A percentile compares a stretch with the other conserved stretches of the same genome.
Conservation (phyloP, 2,113 vertebrate genomes). For the Coryphaenoides rupestris region DNA sequence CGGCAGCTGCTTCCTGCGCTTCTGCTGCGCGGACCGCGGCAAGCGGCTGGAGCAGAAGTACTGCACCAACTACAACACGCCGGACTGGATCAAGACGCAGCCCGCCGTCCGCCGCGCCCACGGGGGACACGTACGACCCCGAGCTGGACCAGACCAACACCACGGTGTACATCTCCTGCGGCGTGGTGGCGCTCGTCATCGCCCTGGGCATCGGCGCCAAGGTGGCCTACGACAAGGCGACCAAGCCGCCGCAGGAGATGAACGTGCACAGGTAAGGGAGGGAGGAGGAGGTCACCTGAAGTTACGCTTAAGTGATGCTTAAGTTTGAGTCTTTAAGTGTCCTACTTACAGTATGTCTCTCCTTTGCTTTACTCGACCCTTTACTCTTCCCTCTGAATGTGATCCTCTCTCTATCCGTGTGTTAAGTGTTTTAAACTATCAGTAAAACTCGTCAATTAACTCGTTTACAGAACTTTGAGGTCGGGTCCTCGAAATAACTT, state of each 20-base stretch:
- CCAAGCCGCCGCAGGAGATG: constrained; percentile 95
- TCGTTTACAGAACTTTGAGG: too few relatives aligned
- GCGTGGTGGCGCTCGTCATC: constrained; percentile 90
- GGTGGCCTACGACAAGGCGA: constrained; percentile 96
- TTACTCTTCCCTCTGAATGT: neutral
- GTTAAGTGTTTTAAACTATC: too few relatives aligned
- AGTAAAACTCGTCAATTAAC: too few relatives aligned
- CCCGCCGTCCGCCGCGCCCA: constrained; percentile 77
- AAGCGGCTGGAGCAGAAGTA: constrained; percentile 90
- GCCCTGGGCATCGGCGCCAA: constrained; percentile 91
- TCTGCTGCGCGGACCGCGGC: constrained; percentile 93
- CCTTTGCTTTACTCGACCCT: neutral
- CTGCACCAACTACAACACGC: constrained; percentile 95
- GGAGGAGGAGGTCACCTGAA: too few relatives aligned
- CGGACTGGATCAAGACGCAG: constrained; percentile 90
- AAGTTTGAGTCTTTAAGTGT: neutral
- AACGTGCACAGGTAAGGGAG: constrained; percentile 98
- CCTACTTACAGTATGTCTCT: neutral
- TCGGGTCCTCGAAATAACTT: too few relatives aligned
- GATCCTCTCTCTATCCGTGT: neutral
- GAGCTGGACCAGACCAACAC: constrained; percentile 95
- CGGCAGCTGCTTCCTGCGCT: constrained; percentile 96
- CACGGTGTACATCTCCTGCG: constrained; percentile 97
- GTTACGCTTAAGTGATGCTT: too few relatives aligned
- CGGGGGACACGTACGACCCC: constrained; percentile 89